phyloP scores from a whole-genome alignment of 2,797 vertebrate species.

The Alectoris magna region DNA sequence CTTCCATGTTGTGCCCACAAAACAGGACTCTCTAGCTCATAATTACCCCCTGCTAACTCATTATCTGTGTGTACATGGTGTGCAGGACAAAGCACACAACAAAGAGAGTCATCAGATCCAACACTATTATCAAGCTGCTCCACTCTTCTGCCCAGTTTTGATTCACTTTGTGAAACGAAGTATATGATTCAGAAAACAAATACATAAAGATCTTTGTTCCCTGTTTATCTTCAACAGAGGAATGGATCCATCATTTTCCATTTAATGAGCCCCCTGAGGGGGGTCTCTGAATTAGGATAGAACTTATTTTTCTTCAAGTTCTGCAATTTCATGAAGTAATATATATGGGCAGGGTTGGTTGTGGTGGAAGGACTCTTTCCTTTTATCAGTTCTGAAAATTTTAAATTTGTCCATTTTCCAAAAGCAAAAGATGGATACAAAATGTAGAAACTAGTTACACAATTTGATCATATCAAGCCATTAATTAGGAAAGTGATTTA shows the following conservation, averaged over 20 bases:
- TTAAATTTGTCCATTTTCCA: neutral
- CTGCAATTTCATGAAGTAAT: neutral
- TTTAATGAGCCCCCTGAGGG: neutral
- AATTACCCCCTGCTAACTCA: neutral
- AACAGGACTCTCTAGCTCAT: neutral
- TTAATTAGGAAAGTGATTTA: slow-evolving; percentile 17
- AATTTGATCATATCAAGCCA: neutral
- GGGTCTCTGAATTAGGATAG: neutral
- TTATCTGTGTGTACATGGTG: neutral
- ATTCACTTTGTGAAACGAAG: neutral
- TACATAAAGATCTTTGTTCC: neutral
- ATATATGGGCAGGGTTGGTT: neutral
- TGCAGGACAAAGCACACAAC: neutral
- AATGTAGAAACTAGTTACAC: neutral
- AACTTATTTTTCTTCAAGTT: neutral
- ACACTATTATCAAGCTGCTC: neutral
- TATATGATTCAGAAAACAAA: slow-evolving; percentile 4
- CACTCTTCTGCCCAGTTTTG: neutral
- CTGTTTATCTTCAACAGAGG: neutral
- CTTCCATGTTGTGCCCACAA: neutral
- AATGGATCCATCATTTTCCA: neutral
- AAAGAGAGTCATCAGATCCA: neutral
- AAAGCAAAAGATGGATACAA: neutral
- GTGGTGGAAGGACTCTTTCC: neutral
- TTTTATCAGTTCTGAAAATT: neutral